phyloP scores from a whole-genome alignment of 2,888 invertebrate genomes.

The Oscheius sp. region DNA sequence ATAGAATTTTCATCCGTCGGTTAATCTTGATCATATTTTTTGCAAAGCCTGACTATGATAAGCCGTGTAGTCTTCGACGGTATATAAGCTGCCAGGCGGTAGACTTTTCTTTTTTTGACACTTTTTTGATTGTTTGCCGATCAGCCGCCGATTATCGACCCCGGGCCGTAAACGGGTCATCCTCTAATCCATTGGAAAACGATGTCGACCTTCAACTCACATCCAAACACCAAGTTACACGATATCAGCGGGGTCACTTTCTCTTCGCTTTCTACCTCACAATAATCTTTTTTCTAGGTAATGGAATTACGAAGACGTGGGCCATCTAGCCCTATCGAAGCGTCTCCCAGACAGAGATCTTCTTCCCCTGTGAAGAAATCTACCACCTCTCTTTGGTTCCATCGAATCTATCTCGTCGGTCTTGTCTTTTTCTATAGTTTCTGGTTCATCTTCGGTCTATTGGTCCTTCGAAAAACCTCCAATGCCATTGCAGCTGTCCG shows the following conservation, averaged over 20 bases:
- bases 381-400: constrained; percentile 4
- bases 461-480: constrained; percentile 66
- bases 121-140: constrained; percentile 9
- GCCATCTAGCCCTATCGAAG: no score
- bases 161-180: constrained; percentile 23
- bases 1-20: neutral
- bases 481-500: constrained; percentile 66
- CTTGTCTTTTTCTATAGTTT: constrained; percentile 45
- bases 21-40: neutral
- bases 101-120: neutral
- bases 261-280: neutral
- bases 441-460: constrained; percentile 59
- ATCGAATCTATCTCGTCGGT: neutral
- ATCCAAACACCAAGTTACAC: neutral
- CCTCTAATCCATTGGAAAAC: constrained; percentile 20
- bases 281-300: neutral
- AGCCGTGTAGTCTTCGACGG: neutral
- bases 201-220: constrained; percentile 8
- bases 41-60: neutral
- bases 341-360: no score
- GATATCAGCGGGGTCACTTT: neutral
- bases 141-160: constrained; percentile 2
- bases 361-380: neutral
- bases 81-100: neutral
- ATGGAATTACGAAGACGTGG: constrained; percentile 17